Percentiles rank a stretch among this genome's conserved stretches.
phyloP scores from a whole-genome alignment of 2,113 vertebrate genomes.

The Epinephelus fuscoguttatus region DNA sequence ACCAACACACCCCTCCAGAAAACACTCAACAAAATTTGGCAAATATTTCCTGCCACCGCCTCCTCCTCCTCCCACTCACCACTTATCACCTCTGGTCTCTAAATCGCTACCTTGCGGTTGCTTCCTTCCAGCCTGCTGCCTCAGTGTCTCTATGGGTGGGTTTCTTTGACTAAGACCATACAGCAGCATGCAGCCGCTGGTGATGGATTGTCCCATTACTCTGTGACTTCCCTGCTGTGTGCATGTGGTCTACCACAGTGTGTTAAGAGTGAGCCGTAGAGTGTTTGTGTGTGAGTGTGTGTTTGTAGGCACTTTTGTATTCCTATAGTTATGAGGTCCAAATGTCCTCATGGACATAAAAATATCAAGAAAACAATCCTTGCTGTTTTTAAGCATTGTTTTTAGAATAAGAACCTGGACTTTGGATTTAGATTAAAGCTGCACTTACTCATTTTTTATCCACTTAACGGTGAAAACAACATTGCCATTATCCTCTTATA shows the following conservation, averaged over 20 bases:
- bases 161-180: constrained; percentile 70
- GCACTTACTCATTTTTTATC: not conserved
- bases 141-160: constrained; percentile 62
- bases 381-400: not conserved
- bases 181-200: constrained; percentile 62
- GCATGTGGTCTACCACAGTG: constrained; percentile 68
- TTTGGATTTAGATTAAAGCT: not conserved
- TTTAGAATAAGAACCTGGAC: not conserved
- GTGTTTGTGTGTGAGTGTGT: constrained; percentile 30
- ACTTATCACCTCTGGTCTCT: constrained; percentile 63
- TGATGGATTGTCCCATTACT: constrained; percentile 83
- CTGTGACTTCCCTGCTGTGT: constrained; percentile 73
- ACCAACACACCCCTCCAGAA: not conserved
- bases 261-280: constrained; percentile 56
- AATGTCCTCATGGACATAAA: not conserved
- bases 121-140: constrained; percentile 50
- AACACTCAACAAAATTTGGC: constrained; percentile 21
- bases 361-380: not conserved
- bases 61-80: constrained; percentile 15
- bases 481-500: not conserved
- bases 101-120: constrained; percentile 58
- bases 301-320: not conserved
- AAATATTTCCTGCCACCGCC: not conserved
- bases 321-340: constrained; percentile 12
- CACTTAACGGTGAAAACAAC: not conserved